Evolutionary conservation across 2,888 invertebrate genomes (phyloP).

Genomic region (Tinea pellionella): DNA sequence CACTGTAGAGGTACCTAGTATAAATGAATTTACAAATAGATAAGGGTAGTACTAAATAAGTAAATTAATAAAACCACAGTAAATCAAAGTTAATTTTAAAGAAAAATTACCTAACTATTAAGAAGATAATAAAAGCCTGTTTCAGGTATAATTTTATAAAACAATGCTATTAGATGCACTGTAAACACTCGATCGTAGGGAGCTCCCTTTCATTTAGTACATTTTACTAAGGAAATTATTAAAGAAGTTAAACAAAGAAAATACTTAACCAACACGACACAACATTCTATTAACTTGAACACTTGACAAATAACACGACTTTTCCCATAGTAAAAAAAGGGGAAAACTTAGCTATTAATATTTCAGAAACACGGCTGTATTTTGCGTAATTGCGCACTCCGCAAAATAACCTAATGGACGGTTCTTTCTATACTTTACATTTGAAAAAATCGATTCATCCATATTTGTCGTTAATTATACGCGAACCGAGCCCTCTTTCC

Average conservation of each 20-base stretch:
- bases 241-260: slow-evolving; percentile 50
- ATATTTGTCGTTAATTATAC: slow-evolving; percentile 70
- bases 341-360: slow-evolving; percentile 16
- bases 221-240: slow-evolving; percentile 11
- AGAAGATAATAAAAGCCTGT: not conserved
- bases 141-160: not conserved
- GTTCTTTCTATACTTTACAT: slow-evolving; percentile 28
- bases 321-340: slow-evolving; percentile 58
- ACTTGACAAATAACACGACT: slow-evolving; percentile 56
- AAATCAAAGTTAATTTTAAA: no score
- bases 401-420: slow-evolving; percentile 49
- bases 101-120: not conserved
- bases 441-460: slow-evolving; percentile 60
- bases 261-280: slow-evolving; percentile 34
- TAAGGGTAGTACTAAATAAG: no score
- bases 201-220: slow-evolving; percentile 9
- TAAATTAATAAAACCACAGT: no score
- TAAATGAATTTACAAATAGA: no score
- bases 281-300: slow-evolving; percentile 40
- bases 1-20: no score
- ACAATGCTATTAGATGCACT: not conserved
- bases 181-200: not conserved
- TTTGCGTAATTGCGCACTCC: slow-evolving; percentile 55
- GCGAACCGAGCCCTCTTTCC: slow-evolving; percentile 60
- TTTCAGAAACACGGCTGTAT: slow-evolving; percentile 12